phyloP scores from a whole-genome alignment of 2,113 vertebrate genomes.

The Phyllostomus hastatus region DNA sequence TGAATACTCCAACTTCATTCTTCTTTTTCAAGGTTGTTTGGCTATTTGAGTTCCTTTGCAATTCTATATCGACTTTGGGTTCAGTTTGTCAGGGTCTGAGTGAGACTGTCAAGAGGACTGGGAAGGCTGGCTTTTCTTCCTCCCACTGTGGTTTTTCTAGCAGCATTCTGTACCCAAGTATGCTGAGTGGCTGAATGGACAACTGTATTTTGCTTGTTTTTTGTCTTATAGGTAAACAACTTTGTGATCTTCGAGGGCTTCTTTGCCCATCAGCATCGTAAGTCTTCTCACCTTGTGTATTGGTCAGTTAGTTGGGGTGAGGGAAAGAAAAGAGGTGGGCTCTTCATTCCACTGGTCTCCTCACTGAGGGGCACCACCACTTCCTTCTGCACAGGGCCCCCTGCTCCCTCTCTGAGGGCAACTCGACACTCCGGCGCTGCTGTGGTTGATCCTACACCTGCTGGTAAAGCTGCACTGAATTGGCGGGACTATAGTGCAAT shows the following conservation, averaged over 20 bases:
- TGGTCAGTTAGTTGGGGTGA: constrained; percentile 72
- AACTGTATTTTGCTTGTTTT: not conserved
- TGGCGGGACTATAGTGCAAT: not conserved
- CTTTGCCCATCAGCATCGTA: constrained; percentile 89
- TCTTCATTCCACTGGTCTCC: not conserved
- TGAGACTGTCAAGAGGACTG: not conserved
- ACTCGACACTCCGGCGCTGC: constrained; percentile 51
- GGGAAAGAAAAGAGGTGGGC: constrained; percentile 39
- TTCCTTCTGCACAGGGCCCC: constrained; percentile 76
- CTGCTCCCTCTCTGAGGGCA: constrained; percentile 68
- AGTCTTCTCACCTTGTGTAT: constrained; percentile 72
- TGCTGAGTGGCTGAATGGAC: not conserved
- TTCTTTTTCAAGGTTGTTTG: not conserved
- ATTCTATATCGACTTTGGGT: not conserved
- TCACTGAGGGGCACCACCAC: constrained; percentile 66
- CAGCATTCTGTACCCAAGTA: not conserved
- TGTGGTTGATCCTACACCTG: constrained; percentile 21
- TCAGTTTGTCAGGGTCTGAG: not conserved
- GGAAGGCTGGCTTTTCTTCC: not conserved
- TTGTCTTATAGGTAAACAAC: constrained; percentile 89
- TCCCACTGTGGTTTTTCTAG: not conserved
- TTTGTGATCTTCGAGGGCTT: constrained; percentile 94
- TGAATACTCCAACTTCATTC: not conserved
- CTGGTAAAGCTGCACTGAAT: constrained; percentile 61
- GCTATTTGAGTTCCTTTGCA: not conserved